These are phyloP conservation scores for Microplitis manilae DNA, from an alignment of 2,888 invertebrate genomes.

Conservation along the genomic window DNA sequence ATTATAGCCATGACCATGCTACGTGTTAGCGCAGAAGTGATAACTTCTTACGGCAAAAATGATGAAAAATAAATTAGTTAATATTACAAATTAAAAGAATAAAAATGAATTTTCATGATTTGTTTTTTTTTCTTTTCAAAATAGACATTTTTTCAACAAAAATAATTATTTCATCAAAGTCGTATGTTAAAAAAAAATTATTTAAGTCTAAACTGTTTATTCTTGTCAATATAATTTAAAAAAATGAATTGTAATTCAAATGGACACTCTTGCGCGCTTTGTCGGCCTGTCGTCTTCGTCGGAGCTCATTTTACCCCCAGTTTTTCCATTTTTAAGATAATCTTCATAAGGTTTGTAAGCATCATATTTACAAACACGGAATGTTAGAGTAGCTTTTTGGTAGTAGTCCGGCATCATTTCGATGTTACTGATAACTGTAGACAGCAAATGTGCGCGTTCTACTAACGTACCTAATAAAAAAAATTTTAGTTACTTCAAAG, in stretches of 20 bases:
- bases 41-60: too few relatives aligned
- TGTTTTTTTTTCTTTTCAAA: too few relatives aligned
- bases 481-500: constrained; percentile 7
- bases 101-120: too few relatives aligned
- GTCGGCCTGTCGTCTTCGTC: neutral
- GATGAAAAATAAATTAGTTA: too few relatives aligned
- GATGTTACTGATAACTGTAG: constrained; percentile 92
- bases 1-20: too few relatives aligned
- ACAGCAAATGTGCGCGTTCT: constrained; percentile 89
- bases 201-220: neutral
- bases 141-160: too few relatives aligned
- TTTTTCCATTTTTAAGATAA: constrained; percentile 7
- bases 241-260: neutral
- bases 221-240: neutral
- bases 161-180: neutral
- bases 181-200: constrained; percentile 3
- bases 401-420: constrained; percentile 88
- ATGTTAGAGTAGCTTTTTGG: constrained; percentile 85
- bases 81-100: too few relatives aligned
- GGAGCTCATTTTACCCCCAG: neutral
- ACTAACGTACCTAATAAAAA: constrained; percentile 79
- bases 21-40: too few relatives aligned
- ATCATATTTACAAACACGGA: constrained; percentile 77
- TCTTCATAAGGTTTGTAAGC: constrained; percentile 22
- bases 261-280: neutral